These are phyloP conservation scores for Medauroidea extradentata DNA, from an alignment of 1,140 invertebrate genomes.

Conservation along the genomic window DNA sequence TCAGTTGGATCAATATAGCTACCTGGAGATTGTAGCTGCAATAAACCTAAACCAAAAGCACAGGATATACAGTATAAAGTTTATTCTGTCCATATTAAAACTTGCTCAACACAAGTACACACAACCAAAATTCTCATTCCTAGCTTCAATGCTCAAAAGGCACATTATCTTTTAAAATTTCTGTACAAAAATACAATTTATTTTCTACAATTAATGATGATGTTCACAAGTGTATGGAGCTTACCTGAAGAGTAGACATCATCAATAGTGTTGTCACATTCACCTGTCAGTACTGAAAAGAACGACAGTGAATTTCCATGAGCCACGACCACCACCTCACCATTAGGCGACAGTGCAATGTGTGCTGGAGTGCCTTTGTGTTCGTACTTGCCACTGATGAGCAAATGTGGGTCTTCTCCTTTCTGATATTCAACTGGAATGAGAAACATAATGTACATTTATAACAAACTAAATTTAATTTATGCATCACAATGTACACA, in stretches of 20 bases:
- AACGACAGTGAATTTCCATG: slow-evolving; percentile 59
- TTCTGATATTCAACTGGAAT: slow-evolving; percentile 70
- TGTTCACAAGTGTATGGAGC: too few relatives aligned
- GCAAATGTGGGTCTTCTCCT: slow-evolving; percentile 69
- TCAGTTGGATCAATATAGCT: too few relatives aligned
- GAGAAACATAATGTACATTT: slow-evolving; percentile 19
- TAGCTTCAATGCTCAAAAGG: too few relatives aligned
- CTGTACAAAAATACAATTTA: too few relatives aligned
- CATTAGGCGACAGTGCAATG: slow-evolving; percentile 71
- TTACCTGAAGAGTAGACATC: slow-evolving; percentile 51
- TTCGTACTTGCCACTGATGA: slow-evolving; percentile 56
- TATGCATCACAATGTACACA: not conserved
- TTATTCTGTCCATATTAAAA: too few relatives aligned
- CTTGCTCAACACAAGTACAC: too few relatives aligned
- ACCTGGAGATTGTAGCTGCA: too few relatives aligned
- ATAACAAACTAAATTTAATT: not conserved
- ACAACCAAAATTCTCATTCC: too few relatives aligned
- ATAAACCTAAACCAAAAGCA: too few relatives aligned
- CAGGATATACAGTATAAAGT: too few relatives aligned
- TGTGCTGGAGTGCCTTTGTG: slow-evolving; percentile 42
- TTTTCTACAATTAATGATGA: too few relatives aligned
- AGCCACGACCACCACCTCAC: slow-evolving; percentile 66
- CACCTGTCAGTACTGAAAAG: slow-evolving; percentile 61
- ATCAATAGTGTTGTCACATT: slow-evolving; percentile 60
- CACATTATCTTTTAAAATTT: too few relatives aligned